Evolutionary conservation across 1,140 invertebrate genomes (phyloP), one percentile per base, ranked within the genome.

Genomic region (Spodoptera frugiperda): DNA sequence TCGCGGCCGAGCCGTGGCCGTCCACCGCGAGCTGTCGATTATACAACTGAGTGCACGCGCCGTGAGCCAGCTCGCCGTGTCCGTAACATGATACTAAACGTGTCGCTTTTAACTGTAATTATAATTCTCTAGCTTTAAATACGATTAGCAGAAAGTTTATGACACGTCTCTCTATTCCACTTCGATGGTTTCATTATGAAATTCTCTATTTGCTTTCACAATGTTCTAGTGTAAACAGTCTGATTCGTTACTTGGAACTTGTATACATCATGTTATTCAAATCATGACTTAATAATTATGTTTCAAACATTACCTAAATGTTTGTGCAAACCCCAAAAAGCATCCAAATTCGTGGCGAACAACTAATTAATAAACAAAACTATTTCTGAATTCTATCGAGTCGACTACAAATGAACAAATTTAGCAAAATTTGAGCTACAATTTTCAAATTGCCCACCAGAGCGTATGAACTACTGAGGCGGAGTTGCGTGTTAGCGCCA

Each of bases 11-110:
- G 84, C 87, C 87, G 84, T 84, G 83, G 87, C 84, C 74, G 80
- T 87, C 86, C 84, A 72, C 78, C 81, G 87, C 86, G 87, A 84
- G 81, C 85, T 87, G 86, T 89, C 89, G 85, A 90, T 89, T 92
- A 82, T 77, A 81, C 88, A 90, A 86, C 72, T 79, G 82, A 92
- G 54, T 90, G 89, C 86, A 85, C 88, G 79, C 87, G 85, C 85
- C 90, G 89, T 88, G 84, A 90, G 90, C 78, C 80, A 54, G 53
- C 68, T 71, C 8, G 30, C 30, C 53, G 51, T 55, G 68, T 71
- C 49, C 81, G 68, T 71, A 71, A 71, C 53, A 15, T 17, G 68
- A 73, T 73, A 73, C 55, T 30, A 51, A 76, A 87, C 80, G 85
- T 89, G 84, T 85, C 84, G 79, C 81, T 61, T 73, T 48, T 61